A percentile compares a stretch with the other conserved stretches of the same genome.
phyloP scores from a whole-genome alignment of 2,888 invertebrate genomes.

The Bibio marci region DNA sequence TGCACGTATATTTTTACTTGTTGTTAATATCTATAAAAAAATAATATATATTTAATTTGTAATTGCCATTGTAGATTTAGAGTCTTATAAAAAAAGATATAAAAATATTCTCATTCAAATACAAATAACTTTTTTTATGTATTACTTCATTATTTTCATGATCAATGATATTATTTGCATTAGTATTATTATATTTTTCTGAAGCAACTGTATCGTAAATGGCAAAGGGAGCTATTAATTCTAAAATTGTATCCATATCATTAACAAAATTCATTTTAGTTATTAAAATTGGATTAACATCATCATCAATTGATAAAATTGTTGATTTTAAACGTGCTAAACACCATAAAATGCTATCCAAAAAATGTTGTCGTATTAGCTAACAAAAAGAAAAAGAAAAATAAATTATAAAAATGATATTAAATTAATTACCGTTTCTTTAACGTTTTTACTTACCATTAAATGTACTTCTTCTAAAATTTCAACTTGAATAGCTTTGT shows the following conservation, averaged over 20 bases:
- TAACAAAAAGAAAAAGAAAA: conserved; percentile 9
- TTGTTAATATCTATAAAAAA: conserved; percentile 11
- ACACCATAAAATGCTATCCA: conserved; percentile 25
- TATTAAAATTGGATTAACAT: conserved; percentile 6
- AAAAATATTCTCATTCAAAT: too few species aligned
- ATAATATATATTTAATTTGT: too few species aligned
- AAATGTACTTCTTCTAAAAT: too few species aligned
- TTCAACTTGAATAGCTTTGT: too few species aligned
- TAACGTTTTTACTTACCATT: too few species aligned
- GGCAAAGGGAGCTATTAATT: conserved; percentile 17
- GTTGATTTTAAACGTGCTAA: conserved; percentile 17
- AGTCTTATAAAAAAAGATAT: too few species aligned
- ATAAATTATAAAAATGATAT: too few species aligned
- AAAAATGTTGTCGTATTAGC: conserved; percentile 21
- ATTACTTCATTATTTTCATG: not conserved
- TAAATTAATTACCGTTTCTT: too few species aligned
- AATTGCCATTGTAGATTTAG: too few species aligned
- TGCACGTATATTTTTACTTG: conserved; percentile 18
- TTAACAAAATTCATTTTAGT: conserved; percentile 17
- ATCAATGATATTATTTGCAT: conserved; percentile 10
- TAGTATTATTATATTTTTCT: conserved; percentile 9
- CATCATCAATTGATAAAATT: not conserved
- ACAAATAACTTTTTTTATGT: too few species aligned
- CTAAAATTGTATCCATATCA: conserved; percentile 19
- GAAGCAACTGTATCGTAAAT: conserved; percentile 13